These are phyloP conservation scores for Anabas testudineus DNA, from an alignment of 2,797 vertebrate species.

Conservation along the genomic window DNA sequence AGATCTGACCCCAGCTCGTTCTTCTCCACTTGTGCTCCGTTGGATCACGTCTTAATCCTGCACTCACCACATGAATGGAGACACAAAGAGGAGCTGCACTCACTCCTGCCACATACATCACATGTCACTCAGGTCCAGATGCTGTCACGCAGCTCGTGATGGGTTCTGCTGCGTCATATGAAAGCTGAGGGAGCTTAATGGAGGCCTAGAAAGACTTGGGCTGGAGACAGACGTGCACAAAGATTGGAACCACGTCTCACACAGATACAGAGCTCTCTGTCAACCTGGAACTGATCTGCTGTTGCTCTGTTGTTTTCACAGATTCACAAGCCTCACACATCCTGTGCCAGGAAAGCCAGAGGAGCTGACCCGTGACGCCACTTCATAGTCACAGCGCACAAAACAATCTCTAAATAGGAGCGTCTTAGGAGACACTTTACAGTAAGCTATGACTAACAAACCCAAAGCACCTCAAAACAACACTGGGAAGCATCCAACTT, in stretches of 20 bases:
- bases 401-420: constrained; percentile 68
- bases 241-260: constrained; percentile 69
- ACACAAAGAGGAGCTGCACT: constrained; percentile 69
- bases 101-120: constrained; percentile 70
- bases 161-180: constrained; percentile 64
- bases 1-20: constrained; percentile 76
- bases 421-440: constrained; percentile 59
- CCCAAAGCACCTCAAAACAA: constrained; percentile 70
- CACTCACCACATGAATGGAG: constrained; percentile 79
- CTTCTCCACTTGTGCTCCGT: constrained; percentile 65
- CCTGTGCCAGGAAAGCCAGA: constrained; percentile 57
- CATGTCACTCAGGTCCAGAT: constrained; percentile 78
- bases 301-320: constrained; percentile 63
- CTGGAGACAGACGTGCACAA: constrained; percentile 66
- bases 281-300: constrained; percentile 77
- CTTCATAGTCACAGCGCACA: constrained; percentile 55
- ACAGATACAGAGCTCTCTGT: constrained; percentile 26
- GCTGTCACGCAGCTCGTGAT: constrained; percentile 67
- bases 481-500: constrained; percentile 59
- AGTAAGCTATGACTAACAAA: constrained; percentile 70
- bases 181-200: constrained; percentile 70
- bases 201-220: constrained; percentile 57
- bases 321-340: constrained; percentile 61
- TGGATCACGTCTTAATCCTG: constrained; percentile 81
- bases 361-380: constrained; percentile 54